A percentile compares a stretch with the other conserved stretches of the same genome.
Conservation (phyloP, 2,113 vertebrate genomes). For the Vimba vimba region DNA sequence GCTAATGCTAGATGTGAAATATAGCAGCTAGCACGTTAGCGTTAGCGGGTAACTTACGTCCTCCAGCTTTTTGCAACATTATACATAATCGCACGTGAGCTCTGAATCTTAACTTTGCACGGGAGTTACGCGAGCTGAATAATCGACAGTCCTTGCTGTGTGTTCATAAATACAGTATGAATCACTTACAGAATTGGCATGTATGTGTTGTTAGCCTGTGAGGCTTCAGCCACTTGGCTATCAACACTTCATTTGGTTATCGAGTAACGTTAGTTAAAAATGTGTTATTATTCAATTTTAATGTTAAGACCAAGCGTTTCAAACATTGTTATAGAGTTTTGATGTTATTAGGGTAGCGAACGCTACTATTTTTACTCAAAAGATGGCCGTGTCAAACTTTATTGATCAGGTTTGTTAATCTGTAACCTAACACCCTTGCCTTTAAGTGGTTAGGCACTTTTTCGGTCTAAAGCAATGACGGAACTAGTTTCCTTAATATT, state of each 20-base stretch:
- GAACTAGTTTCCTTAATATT: background rate
- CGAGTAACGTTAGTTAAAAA: background rate
- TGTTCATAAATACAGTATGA: background rate
- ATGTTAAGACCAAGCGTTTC: background rate
- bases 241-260: background rate
- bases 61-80: background rate
- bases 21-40: conserved; percentile 3
- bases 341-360: background rate
- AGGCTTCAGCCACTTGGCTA: background rate
- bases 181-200: background rate
- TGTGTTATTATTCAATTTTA: background rate
- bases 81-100: no score
- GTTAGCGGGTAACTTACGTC: background rate
- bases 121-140: background rate
- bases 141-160: background rate
- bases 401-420: background rate
- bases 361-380: background rate
- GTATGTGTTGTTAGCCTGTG: background rate
- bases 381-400: background rate
- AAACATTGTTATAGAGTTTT: background rate
- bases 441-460: background rate
- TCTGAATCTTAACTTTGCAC: background rate
- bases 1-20: background rate
- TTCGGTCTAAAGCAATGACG: background rate
- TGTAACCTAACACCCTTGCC: background rate